These are phyloP conservation scores for Mastigias papua DNA, from an alignment of 30 jellyfish, hydroid and myxozoan species.

Conservation along the genomic window DNA sequence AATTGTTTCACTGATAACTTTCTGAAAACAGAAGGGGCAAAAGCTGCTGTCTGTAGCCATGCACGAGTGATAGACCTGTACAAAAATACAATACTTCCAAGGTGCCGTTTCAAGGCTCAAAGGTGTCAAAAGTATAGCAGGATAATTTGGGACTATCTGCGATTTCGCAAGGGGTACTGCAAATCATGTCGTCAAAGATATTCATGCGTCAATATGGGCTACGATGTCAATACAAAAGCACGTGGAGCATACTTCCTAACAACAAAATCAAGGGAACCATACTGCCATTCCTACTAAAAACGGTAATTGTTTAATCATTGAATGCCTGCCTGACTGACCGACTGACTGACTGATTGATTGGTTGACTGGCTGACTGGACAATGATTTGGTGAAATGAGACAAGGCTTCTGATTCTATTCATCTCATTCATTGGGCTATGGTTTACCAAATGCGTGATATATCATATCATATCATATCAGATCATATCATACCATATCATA, in stretches of 20 bases:
- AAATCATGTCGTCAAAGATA: background rate
- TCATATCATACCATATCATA: no score
- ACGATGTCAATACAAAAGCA: conserved; percentile 9
- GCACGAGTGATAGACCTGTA: background rate
- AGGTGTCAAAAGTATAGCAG: no score
- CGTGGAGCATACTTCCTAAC: conserved; percentile 17
- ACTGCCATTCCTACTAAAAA: background rate
- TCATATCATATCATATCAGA: no score
- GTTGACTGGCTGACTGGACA: background rate
- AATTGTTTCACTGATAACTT: no score
- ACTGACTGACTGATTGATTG: background rate
- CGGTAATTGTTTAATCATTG: background rate
- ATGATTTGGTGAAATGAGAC: no score
- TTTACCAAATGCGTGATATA: no score
- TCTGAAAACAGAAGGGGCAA: background rate
- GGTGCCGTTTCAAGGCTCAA: conserved; percentile 14
- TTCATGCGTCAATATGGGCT: conserved; percentile 1
- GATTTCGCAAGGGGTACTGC: background rate
- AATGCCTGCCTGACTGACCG: background rate
- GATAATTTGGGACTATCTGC: background rate
- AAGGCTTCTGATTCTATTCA: no score
- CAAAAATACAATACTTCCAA: conserved; percentile 18
- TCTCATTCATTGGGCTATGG: no score
- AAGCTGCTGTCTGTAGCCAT: conserved; percentile 15
- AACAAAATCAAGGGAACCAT: conserved; percentile 4